These are phyloP conservation scores for Crotalus tigris DNA, from an alignment of 2,113 vertebrate genomes.

Conservation along the genomic window DNA sequence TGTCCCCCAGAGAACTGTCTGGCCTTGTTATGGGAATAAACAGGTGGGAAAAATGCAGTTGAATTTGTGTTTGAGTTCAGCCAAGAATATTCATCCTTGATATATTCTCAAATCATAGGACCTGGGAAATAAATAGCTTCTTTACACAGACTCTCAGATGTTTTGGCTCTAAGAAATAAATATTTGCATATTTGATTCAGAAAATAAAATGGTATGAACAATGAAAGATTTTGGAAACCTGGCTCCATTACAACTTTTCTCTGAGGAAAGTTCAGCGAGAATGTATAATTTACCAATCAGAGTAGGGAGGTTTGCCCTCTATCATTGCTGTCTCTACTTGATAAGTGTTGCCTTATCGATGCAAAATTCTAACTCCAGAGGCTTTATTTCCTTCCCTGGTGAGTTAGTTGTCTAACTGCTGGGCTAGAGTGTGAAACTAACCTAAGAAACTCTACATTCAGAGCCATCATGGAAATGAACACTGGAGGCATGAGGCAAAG, in stretches of 20 bases:
- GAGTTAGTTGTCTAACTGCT: background rate
- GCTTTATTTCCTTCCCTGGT: background rate
- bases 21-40: no score
- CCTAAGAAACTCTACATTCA: background rate
- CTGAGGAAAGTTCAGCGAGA: background rate
- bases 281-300: background rate
- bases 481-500: slow-evolving; percentile 48
- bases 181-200: background rate
- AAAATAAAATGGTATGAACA: no score
- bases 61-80: background rate
- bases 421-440: background rate
- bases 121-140: background rate
- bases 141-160: background rate
- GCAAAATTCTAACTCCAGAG: background rate
- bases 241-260: background rate
- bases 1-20: no score
- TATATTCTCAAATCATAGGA: background rate
- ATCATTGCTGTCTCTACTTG: no score
- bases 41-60: background rate
- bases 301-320: background rate
- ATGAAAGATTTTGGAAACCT: background rate
- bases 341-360: background rate
- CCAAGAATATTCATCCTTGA: background rate
- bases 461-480: background rate
- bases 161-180: background rate